Base-by-base conservation (phyloP, 2,113 vertebrate species). In the Oriolus oriolus region DNA sequence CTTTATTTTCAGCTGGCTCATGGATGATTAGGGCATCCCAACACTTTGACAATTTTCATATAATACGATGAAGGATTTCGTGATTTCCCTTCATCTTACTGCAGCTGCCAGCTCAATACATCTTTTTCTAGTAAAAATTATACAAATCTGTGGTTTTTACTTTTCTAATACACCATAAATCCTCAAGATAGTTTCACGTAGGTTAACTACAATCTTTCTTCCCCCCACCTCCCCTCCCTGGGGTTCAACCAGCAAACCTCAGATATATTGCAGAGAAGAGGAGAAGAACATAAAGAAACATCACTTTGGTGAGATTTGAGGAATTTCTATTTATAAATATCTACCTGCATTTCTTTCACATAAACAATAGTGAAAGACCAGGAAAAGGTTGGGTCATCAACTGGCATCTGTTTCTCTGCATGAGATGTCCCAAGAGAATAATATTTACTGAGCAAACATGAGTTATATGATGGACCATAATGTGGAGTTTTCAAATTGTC, bases 91-190 rank as follows among this genome's bases (percentile, higher is more conserved):
- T 97, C 95, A 90, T 94, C 85, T 96, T 89, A 85, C 90, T 95
- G 91, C 90, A 95, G 53, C 81, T 84, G 76, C 92, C 41, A 90
- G 86, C 78, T 84, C 90, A 92, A 96, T 98, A 96, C 78, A 96
- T 97, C 96, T 97, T 97, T 97, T 96, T 92, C 95, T 93, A 86
- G 90, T 89, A 91, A 96, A 94, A 97, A 96, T 86, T 96, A 95
- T 80, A 97, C 92, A 97, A 97, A 97, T 96, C 92, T 95, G 84
- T 81, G 82, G 6, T 31, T 95, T 95, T 96, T 95, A 81, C 75
- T 96, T 83, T 77, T 96, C 75, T 94, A n/a, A 73, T 54, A 60
- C 1, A 2, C 52, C 70, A 95, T 96, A 95, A 97, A 97, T 96
- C 95, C 94, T 96, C 7, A 3, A 90, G 87, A 92, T 93, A 93